Evolutionary conservation across 2,888 invertebrate genomes (phyloP).

Genomic region (Luperina nickerlii): DNA sequence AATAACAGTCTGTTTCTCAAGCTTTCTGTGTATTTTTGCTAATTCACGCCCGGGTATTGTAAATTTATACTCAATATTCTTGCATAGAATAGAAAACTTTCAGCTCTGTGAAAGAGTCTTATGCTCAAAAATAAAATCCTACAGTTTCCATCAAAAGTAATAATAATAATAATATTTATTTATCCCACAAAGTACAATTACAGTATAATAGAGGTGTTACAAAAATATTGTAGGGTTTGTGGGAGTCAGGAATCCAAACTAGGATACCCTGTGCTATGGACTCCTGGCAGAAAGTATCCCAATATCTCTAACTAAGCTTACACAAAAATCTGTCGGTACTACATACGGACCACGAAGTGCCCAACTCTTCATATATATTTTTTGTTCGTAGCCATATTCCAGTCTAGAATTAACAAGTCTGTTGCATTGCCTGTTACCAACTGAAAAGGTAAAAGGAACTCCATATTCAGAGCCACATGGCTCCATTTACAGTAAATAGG

Average conservation of each 20-base stretch:
- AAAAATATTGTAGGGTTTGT: too few relatives aligned
- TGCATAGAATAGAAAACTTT: not conserved
- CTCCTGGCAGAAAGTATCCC: too few relatives aligned
- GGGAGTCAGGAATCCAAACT: too few relatives aligned
- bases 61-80: too few relatives aligned
- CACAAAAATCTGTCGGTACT: not conserved
- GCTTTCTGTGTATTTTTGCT: not conserved
- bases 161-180: too few relatives aligned
- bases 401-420: constrained; percentile 9
- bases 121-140: not conserved
- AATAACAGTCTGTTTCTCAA: not conserved
- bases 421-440: not conserved
- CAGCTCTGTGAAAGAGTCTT: not conserved
- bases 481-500: constrained; percentile 10
- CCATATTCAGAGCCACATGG: not conserved
- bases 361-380: not conserved
- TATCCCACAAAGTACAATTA: too few relatives aligned
- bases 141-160: not conserved
- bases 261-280: too few relatives aligned
- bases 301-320: not conserved
- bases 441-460: not conserved
- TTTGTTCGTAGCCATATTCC: not conserved
- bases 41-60: too few relatives aligned
- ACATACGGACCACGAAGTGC: not conserved
- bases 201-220: too few relatives aligned